Percentiles rank a stretch among this genome's conserved stretches.
Conservation (phyloP, 2,113 vertebrate species). For the Istiophorus platypterus region DNA sequence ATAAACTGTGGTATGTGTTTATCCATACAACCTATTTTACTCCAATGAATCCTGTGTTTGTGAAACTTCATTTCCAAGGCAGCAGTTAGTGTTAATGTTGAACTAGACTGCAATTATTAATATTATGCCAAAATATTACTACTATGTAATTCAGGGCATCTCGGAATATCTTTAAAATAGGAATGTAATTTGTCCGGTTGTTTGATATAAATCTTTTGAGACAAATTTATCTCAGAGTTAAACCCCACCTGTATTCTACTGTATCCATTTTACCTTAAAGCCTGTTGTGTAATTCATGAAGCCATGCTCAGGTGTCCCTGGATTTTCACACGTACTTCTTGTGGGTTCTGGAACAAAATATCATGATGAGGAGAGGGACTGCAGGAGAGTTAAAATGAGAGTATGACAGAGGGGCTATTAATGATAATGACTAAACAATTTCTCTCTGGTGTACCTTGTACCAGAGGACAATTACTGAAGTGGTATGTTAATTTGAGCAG, state of each 20-base stretch:
- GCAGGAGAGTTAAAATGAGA: constrained; percentile 43
- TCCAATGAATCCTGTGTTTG: neutral
- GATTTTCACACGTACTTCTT: constrained; percentile 94
- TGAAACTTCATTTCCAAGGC: neutral
- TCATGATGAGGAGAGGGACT: constrained; percentile 29
- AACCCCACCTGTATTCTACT: neutral
- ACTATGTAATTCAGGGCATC: neutral
- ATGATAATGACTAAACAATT: constrained; percentile 57
- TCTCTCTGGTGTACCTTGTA: constrained; percentile 46
- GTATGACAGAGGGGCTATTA: constrained; percentile 47
- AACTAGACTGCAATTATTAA: too few species aligned
- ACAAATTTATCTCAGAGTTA: neutral
- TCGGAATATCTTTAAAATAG: neutral
- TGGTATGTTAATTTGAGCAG: constrained; percentile 17
- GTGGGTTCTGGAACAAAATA: constrained; percentile 88
- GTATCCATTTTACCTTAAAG: constrained; percentile 89
- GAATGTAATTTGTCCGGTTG: neutral
- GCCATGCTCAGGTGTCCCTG: constrained; percentile 92
- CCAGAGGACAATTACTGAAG: constrained; percentile 43
- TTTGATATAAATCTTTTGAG: neutral
- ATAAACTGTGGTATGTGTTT: neutral
- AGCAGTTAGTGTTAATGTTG: neutral
- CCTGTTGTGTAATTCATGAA: constrained; percentile 96
- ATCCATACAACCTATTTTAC: neutral
- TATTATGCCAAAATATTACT: neutral